Evolutionary conservation across 1,140 invertebrate genomes (phyloP).

Genomic region (Lepidurus apus): DNA sequence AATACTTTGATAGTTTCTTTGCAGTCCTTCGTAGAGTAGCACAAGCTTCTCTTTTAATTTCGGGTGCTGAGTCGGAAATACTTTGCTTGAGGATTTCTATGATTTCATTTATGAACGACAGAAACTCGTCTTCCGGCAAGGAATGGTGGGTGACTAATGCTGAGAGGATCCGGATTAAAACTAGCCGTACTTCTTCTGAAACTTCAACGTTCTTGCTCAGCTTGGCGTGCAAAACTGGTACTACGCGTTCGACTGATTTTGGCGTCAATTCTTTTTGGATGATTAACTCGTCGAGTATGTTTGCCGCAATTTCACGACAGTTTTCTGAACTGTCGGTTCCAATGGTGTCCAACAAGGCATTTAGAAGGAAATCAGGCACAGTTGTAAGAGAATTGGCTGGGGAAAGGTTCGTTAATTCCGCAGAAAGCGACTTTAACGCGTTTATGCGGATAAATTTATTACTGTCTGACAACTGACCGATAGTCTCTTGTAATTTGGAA

Average conservation of each 20-base stretch:
- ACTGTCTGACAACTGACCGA: background rate
- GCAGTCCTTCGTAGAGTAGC: background rate
- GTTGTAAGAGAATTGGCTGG: background rate
- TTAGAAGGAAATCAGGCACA: background rate
- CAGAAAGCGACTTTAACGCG: background rate
- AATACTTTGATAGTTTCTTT: background rate
- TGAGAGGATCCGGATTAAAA: background rate
- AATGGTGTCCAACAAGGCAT: background rate
- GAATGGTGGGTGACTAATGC: background rate
- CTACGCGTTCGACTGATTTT: background rate
- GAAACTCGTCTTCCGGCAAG: background rate
- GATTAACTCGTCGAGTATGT: background rate
- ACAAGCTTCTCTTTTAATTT: slow-evolving; percentile 7
- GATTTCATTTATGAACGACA: background rate
- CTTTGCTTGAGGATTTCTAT: background rate
- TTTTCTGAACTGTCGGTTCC: background rate
- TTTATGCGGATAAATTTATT: background rate
- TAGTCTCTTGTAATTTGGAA: background rate
- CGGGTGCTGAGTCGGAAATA: background rate
- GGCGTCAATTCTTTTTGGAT: background rate
- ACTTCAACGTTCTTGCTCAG: background rate
- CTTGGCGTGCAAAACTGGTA: background rate
- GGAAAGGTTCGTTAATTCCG: background rate
- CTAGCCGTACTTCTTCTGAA: background rate
- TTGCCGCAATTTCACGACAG: background rate